A percentile compares a stretch with the other conserved stretches of the same genome.
phyloP scores from a whole-genome alignment of 2,888 invertebrate genomes.

The Oxytorus armatus region DNA sequence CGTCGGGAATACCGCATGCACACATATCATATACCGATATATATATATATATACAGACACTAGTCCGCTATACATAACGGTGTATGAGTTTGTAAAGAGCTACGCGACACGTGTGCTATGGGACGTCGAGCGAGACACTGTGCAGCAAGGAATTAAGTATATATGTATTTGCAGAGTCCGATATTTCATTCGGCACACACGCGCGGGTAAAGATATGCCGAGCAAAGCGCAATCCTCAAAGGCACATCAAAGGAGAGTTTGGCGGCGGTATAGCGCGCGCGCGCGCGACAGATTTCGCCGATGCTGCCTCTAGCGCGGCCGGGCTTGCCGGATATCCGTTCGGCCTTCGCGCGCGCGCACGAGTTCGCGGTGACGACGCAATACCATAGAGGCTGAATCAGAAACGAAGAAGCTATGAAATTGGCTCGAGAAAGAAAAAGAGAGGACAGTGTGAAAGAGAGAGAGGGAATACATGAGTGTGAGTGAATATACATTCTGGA shows the following conservation, averaged over 20 bases:
- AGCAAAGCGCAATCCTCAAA: slow-evolving; percentile 67
- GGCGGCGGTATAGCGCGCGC: too few relatives aligned
- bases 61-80: too few relatives aligned
- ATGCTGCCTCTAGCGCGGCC: slow-evolving; percentile 23
- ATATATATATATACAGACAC: too few relatives aligned
- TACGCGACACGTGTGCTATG: slow-evolving; percentile 37
- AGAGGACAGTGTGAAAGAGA: slow-evolving; percentile 27
- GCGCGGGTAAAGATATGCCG: slow-evolving; percentile 60
- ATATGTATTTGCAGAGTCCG: slow-evolving; percentile 70
- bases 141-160: slow-evolving; percentile 44
- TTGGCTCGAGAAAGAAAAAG: slow-evolving; percentile 13
- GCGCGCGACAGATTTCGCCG: slow-evolving; percentile 40
- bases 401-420: slow-evolving; percentile 60
- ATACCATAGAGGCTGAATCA: slow-evolving; percentile 62
- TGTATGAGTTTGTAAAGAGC: slow-evolving; percentile 39
- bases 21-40: too few relatives aligned
- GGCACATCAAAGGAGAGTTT: slow-evolving; percentile 65
- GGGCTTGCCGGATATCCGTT: slow-evolving; percentile 68
- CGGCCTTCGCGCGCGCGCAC: slow-evolving; percentile 60
- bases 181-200: slow-evolving; percentile 82
- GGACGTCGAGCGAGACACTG: slow-evolving; percentile 46
- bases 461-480: slow-evolving; percentile 32
- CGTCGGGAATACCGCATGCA: too few relatives aligned
- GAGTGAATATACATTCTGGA: slow-evolving; percentile 66
- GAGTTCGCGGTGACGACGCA: slow-evolving; percentile 63